Evolutionary conservation across 2,797 vertebrate genomes (phyloP).

Genomic region (Hydrophis major): DNA sequence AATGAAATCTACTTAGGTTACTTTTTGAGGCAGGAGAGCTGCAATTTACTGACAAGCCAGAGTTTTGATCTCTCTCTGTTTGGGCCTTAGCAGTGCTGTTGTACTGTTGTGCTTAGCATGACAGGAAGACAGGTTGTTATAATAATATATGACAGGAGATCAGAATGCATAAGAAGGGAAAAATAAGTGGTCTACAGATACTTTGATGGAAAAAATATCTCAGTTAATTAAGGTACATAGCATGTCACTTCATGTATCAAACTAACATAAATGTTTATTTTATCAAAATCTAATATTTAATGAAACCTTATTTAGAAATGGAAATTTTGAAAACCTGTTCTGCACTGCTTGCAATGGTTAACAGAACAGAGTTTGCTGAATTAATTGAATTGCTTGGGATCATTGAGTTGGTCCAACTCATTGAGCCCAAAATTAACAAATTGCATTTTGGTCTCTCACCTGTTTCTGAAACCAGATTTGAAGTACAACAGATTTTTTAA

Average conservation of each 20-base stretch:
- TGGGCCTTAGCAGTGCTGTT: not conserved
- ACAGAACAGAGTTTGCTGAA: not conserved
- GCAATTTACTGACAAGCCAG: not conserved
- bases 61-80: not conserved
- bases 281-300: not conserved
- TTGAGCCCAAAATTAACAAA: not conserved
- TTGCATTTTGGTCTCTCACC: not conserved
- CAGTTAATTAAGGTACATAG: not conserved
- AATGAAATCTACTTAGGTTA: too few species aligned
- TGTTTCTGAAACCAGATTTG: not conserved
- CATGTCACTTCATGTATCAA: not conserved
- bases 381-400: not conserved
- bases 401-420: not conserved
- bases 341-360: not conserved
- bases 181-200: not conserved
- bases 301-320: constrained; percentile 8
- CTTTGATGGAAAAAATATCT: not conserved
- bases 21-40: not conserved
- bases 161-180: not conserved
- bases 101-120: not conserved
- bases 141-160: not conserved
- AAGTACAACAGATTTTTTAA: not conserved
- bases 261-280: not conserved
- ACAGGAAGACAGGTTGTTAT: not conserved
- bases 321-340: not conserved